A percentile compares a stretch with the other conserved stretches of the same genome.
These are phyloP conservation scores for Hyperoplus immaculatus DNA, from an alignment of 2,797 vertebrate genomes.

Conservation along the genomic window DNA sequence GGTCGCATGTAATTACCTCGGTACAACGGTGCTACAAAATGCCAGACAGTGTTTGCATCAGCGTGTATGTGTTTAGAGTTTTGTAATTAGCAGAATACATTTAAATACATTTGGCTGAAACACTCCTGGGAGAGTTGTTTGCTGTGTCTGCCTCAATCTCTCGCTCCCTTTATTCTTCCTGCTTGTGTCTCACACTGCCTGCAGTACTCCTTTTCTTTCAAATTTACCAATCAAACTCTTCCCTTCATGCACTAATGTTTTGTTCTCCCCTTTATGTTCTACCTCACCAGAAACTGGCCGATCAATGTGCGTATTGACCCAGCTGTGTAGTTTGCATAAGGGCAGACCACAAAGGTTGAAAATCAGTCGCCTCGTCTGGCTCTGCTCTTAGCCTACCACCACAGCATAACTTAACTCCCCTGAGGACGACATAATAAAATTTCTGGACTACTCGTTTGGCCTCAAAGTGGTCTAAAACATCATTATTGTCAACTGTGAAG, in stretches of 20 bases:
- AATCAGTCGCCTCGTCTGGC: constrained; percentile 33
- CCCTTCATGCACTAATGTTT: constrained; percentile 60
- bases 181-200: constrained; percentile 57
- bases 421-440: constrained; percentile 16
- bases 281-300: constrained; percentile 39
- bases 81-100: constrained; percentile 89
- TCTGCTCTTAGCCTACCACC: constrained; percentile 12
- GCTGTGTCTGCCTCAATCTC: constrained; percentile 76
- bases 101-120: constrained; percentile 86
- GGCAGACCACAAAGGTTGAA: constrained; percentile 27
- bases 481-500: constrained; percentile 13
- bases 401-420: constrained; percentile 24
- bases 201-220: constrained; percentile 63
- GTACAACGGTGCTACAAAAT: constrained; percentile 79
- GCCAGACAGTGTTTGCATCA: constrained; percentile 81
- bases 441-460: not conserved
- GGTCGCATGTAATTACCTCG: constrained; percentile 75
- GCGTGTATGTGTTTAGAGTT: constrained; percentile 83
- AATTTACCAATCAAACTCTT: constrained; percentile 72
- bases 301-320: constrained; percentile 63
- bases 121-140: constrained; percentile 79
- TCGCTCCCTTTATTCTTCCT: constrained; percentile 69
- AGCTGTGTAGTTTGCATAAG: constrained; percentile 54
- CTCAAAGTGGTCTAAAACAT: constrained; percentile 8
- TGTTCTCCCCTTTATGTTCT: constrained; percentile 63